Base-by-base conservation (phyloP, 2,797 vertebrate species). In the Sebastes oblongus region DNA sequence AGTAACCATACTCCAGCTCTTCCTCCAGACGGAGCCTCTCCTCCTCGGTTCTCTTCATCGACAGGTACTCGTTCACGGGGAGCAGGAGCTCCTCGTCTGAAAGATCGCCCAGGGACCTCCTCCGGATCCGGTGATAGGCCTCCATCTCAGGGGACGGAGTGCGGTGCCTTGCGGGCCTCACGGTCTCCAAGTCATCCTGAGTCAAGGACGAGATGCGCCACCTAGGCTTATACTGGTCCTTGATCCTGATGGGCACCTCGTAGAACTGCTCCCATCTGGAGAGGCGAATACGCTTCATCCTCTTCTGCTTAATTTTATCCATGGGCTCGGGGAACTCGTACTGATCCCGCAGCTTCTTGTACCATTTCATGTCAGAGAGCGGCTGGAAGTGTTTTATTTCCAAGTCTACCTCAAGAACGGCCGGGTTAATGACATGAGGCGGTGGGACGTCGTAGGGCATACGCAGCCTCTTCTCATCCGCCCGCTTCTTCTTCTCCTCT, bases 281-380 rank as follows among this genome's bases (percentile, higher is more conserved):
- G 68, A 99, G 97, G 55, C 98, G 97, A 82, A 99, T 99, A 60
- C 98, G 98, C 88, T 99, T 99, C 92, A 97, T 97, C 78, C 98
- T 96, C 90, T 98, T 99, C 91, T 98, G 96, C 55, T 93, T 93
- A 59, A 97, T 93, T 87, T 97, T 97, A 4, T 99, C 98, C 79
- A 98, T 95, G 55, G 98, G 98, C 88, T 97, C 98, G 30, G 98
- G 98, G 96, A 99, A 98, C 94, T 99, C 98, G 3, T 97, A 99
- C 54, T 99, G 98, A 90, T 99, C 98, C 66, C 98, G 93, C 22
- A 99, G 91, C 85, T 95, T 98, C 94, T 97, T 99, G 92, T 99
- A 99, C 98, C 98, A 99, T 85, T 98, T 99, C 98, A 99, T 99
- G 86, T 99, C 98, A 68, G 99, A 99, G 84, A 99, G 94, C n/a